Evolutionary conservation across 2,113 vertebrate genomes (phyloP), one percentile per base, ranked within the genome.

Genomic region (Steatornis caripensis): DNA sequence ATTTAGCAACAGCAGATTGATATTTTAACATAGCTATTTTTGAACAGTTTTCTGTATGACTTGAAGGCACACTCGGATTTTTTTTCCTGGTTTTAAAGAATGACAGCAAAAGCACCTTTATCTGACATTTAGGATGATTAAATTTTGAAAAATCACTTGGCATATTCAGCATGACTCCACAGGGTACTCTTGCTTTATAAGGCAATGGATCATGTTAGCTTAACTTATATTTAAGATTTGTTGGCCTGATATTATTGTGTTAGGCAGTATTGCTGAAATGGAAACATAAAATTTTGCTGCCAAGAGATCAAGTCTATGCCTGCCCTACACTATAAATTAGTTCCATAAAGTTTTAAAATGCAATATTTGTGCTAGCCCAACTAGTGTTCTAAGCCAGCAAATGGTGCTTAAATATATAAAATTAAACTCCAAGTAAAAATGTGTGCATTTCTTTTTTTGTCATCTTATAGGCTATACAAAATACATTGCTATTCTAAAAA

Each of bases 81-180:
- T 95, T 97, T 96, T 82, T 54, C 58, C 93, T 92, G 60, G 92
- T 98, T 98, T 97, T 98, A 97, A 98, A 98, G 97, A 99, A 98
- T 99, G 98, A 99, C 98, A 98, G 97, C 98, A 98, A 99, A 99
- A 99, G 98, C 98, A 97, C 98, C 98, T 98, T 98, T 98, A 97
- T 98, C 96, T 98, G 97, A 98, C 98, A 98, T 98, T 98, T 98
- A 98, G 96, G 97, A 98, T 98, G 98, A 99, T 99, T 99, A 99
- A 98, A 99, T 99, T 98, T 98, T 97, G 98, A 98, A 97, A 98
- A 97, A 98, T 98, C 97, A 97, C 98, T 98, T 96, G 96, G 98
- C 97, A 98, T 98, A 98, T 98, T 98, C 97, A 98, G 92, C 95
- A 97, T 96, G 97, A 97, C 97, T 98, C 97, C 97, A 98, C 95